phyloP scores from a whole-genome alignment of 2,888 invertebrate genomes.

The Scaptomyza cyrtandrae region DNA sequence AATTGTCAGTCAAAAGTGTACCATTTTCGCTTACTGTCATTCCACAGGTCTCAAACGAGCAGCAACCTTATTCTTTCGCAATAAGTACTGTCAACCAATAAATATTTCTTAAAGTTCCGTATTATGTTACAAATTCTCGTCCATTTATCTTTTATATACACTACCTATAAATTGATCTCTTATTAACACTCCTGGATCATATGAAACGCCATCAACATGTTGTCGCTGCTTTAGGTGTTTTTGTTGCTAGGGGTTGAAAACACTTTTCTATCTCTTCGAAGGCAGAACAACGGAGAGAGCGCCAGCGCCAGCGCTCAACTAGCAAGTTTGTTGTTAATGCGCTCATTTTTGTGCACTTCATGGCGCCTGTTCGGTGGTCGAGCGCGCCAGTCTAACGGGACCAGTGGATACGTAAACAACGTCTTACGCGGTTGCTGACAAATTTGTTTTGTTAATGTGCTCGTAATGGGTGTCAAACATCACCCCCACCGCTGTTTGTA shows the following conservation, averaged over 20 bases:
- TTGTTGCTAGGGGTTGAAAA: slow-evolving; percentile 25
- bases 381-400: slow-evolving; percentile 70
- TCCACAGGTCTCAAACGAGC: neutral
- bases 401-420: slow-evolving; percentile 79
- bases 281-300: neutral
- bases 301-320: neutral
- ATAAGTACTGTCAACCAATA: neutral
- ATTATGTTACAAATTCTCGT: neutral
- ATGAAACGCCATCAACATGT: slow-evolving; percentile 15
- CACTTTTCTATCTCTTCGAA: neutral
- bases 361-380: slow-evolving; percentile 23
- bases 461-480: slow-evolving; percentile 37
- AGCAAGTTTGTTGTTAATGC: slow-evolving; percentile 44
- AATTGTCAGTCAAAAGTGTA: neutral
- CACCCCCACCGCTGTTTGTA: slow-evolving; percentile 11
- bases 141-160: neutral
- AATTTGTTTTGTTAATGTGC: slow-evolving; percentile 9
- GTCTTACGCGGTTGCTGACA: slow-evolving; percentile 37
- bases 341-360: slow-evolving; percentile 8
- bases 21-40: neutral
- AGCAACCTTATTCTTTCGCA: neutral
- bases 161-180: slow-evolving; percentile 11
- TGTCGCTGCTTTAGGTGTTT: neutral
- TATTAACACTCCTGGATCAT: slow-evolving; percentile 11
- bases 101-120: neutral